Conservation (phyloP, 2,797 vertebrate genomes). For the Platalea minor region DNA sequence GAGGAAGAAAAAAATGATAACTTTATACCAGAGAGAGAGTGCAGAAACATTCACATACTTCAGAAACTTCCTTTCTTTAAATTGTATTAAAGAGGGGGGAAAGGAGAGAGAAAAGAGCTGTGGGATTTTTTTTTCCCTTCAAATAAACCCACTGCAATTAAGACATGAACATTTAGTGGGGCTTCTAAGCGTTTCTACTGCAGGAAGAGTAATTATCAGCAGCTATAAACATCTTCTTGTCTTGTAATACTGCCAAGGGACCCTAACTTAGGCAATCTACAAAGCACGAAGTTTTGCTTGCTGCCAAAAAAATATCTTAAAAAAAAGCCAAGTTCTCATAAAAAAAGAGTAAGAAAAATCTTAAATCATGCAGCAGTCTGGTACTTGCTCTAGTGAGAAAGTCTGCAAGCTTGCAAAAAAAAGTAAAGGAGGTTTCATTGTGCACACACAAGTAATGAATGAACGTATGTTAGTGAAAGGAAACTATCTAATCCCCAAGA, state of each 20-base stretch:
- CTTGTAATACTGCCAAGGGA: constrained; percentile 52
- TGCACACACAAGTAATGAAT: background rate
- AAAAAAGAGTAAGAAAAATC: background rate
- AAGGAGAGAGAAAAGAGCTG: background rate
- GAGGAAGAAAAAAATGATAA: background rate
- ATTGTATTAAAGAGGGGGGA: background rate
- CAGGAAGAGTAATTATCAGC: constrained; percentile 61
- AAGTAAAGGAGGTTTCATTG: background rate
- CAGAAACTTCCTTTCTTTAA: constrained; percentile 3
- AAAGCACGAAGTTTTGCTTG: constrained; percentile 36
- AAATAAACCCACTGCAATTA: constrained; percentile 54
- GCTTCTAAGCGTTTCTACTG: constrained; percentile 52
- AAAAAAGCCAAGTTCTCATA: background rate
- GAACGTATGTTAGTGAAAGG: fast-evolving
- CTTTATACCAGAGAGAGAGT: background rate
- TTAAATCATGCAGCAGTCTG: background rate
- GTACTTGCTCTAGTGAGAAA: background rate
- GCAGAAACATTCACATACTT: background rate
- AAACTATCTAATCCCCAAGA: background rate
- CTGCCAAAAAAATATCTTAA: constrained; percentile 21
- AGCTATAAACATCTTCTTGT: constrained; percentile 54
- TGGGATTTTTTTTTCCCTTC: background rate
- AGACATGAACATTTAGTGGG: constrained; percentile 35
- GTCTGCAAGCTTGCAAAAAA: background rate
- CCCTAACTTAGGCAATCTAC: constrained; percentile 49